Evolutionary conservation across 2,797 vertebrate species (phyloP), one percentile per base, ranked within the genome.

Genomic region (Coilia nasus): DNA sequence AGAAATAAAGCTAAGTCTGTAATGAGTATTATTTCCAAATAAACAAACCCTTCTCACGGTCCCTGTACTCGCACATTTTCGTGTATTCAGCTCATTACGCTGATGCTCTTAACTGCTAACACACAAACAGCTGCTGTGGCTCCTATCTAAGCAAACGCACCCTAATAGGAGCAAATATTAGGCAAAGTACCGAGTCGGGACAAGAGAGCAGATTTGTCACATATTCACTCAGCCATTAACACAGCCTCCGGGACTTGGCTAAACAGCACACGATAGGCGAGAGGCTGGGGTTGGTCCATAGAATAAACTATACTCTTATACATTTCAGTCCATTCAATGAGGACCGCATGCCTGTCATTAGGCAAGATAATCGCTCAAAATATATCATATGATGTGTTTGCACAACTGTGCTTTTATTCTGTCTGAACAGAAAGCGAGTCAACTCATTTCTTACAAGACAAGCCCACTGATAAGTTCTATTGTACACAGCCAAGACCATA

Each of bases 161-260:
- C 93, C 94, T 97, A 97, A 97, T 97, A 98, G 95, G 94, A 95
- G 94, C 95, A 98, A 98, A 99, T 97, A 98, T 94, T 95, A 93
- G 93, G 93, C 95, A 94, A 96, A 97, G 96, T 96, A 95, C 93
- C 92, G 93, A 93, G 94, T 94, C 96, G 92, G 90, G 88, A 91
- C 91, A 91, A 93, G 93, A 97, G 95, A 96, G 96, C 94, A 94
- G 84, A 90, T 92, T 96, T 93, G 90, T 96, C 94, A 95, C 93
- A 94, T 95, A 95, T 94, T 93, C 95, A 95, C 93, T 93, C 93
- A 92, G 91, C 83, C 94, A 93, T 94, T 93, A 93, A 94, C 60
- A 17, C 89, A 93, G 91, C 82, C 35, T 78, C 35, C 14, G 17
- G 9, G 35, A 78, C 71, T 78, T 90, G 92, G 94, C 95, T 94